Evolutionary conservation across 1,140 invertebrate genomes (phyloP).

Genomic region (Drosophila rufa): DNA sequence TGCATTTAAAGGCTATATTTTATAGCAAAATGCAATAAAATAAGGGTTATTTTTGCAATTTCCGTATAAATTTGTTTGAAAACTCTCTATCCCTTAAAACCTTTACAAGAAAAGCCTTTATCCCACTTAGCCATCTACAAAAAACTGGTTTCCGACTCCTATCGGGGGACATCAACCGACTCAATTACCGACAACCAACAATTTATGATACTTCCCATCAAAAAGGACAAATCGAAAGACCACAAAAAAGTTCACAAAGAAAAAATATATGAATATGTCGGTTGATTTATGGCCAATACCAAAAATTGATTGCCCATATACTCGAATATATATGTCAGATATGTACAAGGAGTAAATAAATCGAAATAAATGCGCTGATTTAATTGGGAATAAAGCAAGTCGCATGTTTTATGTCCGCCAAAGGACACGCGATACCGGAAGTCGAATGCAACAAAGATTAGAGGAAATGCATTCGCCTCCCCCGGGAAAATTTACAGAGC

Average conservation of each 20-base stretch:
- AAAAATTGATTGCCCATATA: constrained; percentile 42
- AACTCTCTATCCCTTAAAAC: neutral
- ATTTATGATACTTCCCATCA: constrained; percentile 21
- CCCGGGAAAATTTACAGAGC: constrained; percentile 33
- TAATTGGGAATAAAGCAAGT: constrained; percentile 40
- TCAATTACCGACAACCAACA: constrained; percentile 19
- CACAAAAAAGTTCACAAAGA: constrained; percentile 18
- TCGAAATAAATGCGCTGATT: constrained; percentile 29
- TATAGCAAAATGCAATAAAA: neutral
- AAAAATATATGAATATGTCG: constrained; percentile 18
- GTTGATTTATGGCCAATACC: constrained; percentile 32
- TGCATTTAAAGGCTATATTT: neutral
- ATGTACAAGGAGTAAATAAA: constrained; percentile 17
- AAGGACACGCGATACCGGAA: constrained; percentile 1
- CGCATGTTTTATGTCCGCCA: constrained; percentile 15
- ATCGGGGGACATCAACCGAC: constrained; percentile 5
- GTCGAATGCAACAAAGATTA: constrained; percentile 43
- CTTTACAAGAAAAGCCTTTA: neutral
- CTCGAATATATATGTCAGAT: neutral
- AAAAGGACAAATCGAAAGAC: constrained; percentile 16
- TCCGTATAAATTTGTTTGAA: neutral
- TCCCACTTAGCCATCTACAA: neutral
- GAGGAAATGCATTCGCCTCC: constrained; percentile 19
- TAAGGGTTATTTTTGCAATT: neutral
- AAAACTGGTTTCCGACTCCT: neutral